Evolutionary conservation across 2,797 vertebrate genomes (phyloP).

Genomic region (Megalops cyprinoides): DNA sequence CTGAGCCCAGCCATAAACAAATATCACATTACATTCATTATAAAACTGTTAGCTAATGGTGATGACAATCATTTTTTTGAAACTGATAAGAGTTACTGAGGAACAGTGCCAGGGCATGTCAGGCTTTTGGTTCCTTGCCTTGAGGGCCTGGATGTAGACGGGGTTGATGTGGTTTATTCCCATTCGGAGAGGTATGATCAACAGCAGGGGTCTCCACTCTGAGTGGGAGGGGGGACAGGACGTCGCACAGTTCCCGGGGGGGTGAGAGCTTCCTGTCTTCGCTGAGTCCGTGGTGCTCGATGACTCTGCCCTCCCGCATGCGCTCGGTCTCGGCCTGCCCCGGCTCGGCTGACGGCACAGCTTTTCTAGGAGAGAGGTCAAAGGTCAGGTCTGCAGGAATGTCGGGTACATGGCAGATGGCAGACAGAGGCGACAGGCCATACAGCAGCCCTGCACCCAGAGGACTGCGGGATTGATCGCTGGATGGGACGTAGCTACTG

Average conservation of each 20-base stretch:
- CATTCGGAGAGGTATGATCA: constrained; percentile 84
- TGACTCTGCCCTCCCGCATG: constrained; percentile 34
- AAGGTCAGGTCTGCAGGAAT: background rate
- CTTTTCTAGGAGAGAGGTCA: constrained; percentile 40
- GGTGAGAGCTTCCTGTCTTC: constrained; percentile 43
- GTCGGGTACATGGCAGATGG: too few relatives aligned
- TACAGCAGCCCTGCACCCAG: too few relatives aligned
- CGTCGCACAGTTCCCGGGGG: background rate
- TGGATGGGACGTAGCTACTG: too few relatives aligned
- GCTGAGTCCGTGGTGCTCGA: background rate
- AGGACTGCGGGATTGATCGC: too few relatives aligned
- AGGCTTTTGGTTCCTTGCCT: constrained; percentile 75
- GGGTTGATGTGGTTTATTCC: constrained; percentile 89
- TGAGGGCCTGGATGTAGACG: constrained; percentile 82
- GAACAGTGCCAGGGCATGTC: too few relatives aligned
- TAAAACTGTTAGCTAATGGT: too few relatives aligned
- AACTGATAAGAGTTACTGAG: too few relatives aligned
- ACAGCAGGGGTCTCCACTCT: constrained; percentile 81
- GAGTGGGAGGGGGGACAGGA: constrained; percentile 38
- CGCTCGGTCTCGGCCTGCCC: constrained; percentile 29
- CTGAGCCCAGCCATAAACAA: too few relatives aligned
- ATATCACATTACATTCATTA: too few relatives aligned
- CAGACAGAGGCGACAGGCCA: too few relatives aligned
- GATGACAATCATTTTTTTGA: too few relatives aligned
- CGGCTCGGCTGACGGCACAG: constrained; percentile 70